Conservation (phyloP, 2,888 invertebrate species). For the Lycophotia porphyrea region DNA sequence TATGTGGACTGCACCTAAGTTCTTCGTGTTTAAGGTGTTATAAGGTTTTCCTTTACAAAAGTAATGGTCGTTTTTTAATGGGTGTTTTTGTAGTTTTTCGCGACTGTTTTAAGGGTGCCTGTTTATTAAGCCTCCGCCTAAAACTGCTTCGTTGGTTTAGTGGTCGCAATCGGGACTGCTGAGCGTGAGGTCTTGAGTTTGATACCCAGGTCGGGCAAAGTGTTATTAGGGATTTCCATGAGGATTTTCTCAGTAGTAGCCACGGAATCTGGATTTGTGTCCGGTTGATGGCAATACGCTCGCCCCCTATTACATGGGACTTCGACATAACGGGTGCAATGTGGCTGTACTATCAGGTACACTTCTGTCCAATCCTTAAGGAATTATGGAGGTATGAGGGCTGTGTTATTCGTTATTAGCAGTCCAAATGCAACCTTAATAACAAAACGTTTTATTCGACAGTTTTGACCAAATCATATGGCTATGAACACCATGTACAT, state of each 20-base stretch:
- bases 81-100: constrained; percentile 2
- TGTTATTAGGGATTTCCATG: neutral
- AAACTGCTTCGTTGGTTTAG: neutral
- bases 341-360: no score
- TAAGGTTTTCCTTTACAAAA: neutral
- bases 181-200: neutral
- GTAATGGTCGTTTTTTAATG: constrained; percentile 21
- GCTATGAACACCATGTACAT: constrained; percentile 14
- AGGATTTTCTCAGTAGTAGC: neutral
- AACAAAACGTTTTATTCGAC: neutral
- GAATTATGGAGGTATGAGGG: no score
- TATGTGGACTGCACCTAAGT: constrained; percentile 46
- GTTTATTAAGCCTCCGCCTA: neutral
- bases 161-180: neutral
- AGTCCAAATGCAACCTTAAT: neutral
- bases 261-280: neutral
- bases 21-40: constrained; percentile 19
- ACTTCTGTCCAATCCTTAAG: no score
- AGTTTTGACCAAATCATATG: neutral
- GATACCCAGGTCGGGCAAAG: neutral
- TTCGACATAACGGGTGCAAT: no score
- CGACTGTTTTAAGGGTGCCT: neutral
- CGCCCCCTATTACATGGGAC: no score
- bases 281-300: neutral
- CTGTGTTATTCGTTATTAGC: no score